Evolutionary conservation across 2,888 invertebrate genomes (phyloP), one percentile per base, ranked within the genome.

Genomic region (Drosophila fungiperda): DNA sequence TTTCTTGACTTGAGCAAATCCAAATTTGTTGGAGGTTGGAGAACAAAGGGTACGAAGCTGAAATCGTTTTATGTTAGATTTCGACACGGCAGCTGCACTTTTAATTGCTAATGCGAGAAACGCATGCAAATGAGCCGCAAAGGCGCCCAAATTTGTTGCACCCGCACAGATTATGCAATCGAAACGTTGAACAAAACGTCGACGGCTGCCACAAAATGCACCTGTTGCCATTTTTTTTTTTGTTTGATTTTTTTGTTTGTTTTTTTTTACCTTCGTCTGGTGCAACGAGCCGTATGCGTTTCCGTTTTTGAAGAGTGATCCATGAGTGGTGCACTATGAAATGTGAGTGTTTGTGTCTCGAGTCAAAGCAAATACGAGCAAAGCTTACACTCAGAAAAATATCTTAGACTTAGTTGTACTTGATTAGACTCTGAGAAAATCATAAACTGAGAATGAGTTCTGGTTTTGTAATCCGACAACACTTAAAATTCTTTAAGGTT

Each of bases 231-330:
- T 48, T 59, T 45, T 48, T 40, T 36, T 23, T 3, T 7, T 26
- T 23, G 15, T 53, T 23, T 23, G 15, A n/a, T 29, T 50, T 50
- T 50, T 54, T 36, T 12, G 52, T 49, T 29, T 29, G 29, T 29
- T 29, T 23, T 62, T 49, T 52, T 32, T 48, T 20, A 32, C 33
- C 53, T 60, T 50, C 45, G 62, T 36, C 64, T 60, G 67, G 83
- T 87, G 82, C 90, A 90, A 72, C 90, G 78, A 90, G 90, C 82
- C 91, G 86, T 91, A 83, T 80, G 91, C 72, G 64, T 82, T 91
- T 90, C 87, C 90, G 86, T 90, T 88, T 60, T 60, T 36, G 32
- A 36, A 68, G 36, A 58, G 40, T 59, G 69, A 50, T 49, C 26
- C 57, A 67, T 36, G 38, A 64, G 64, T 38, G 3, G 15, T 20